A percentile compares a stretch with the other conserved stretches of the same genome.
Conservation (phyloP, 2,113 vertebrate genomes). For the Sus scrofa region T2T-Sscrofa CM000820.6:112534501-112535000, state of each 20-base stretch:
- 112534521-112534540: not conserved
- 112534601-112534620: not conserved
- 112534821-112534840: too few species aligned
- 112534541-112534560: not conserved
- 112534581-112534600: not conserved
- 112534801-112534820: too few species aligned
- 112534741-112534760: not conserved
- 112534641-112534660: not conserved
- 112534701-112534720: not conserved
- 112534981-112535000: too few species aligned
- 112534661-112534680: not conserved
- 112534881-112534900: too few species aligned
- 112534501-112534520: not conserved
- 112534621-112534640: not conserved
- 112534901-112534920: too few species aligned
- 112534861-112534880: too few species aligned
- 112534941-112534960: too few species aligned
- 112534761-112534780: slow-evolving; percentile 29
- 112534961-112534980: too few species aligned
- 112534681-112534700: not conserved
- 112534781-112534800: too few species aligned
- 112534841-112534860: too few species aligned
- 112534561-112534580: not conserved
- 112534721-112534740: not conserved
- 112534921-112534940: too few species aligned